Conservation (phyloP, 1,140 invertebrate species). For the Nasonia vitripennis region DNA sequence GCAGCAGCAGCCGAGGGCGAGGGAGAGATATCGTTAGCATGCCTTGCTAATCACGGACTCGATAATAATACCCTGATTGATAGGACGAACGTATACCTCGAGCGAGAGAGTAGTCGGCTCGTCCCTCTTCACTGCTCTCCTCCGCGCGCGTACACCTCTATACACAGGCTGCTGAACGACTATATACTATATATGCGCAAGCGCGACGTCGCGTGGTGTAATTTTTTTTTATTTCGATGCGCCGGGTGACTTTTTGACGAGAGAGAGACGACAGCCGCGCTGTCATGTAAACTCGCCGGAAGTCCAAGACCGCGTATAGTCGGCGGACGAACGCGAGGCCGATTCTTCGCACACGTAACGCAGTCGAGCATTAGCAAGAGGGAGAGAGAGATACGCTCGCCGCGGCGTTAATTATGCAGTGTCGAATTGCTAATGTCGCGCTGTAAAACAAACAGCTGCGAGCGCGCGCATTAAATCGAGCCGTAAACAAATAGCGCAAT, state of each 20-base stretch:
- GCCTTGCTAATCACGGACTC: conserved; percentile 75
- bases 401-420: conserved; percentile 35
- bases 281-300: conserved; percentile 68
- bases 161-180: too few species aligned
- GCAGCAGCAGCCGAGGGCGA: conserved; percentile 35
- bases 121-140: conserved; percentile 38
- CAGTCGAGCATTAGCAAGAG: neutral
- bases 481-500: conserved; percentile 16
- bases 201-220: too few species aligned
- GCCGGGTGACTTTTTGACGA: neutral
- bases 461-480: conserved; percentile 14
- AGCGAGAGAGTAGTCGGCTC: conserved; percentile 18
- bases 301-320: conserved; percentile 63
- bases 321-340: too few species aligned
- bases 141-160: neutral
- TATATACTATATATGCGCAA: too few species aligned
- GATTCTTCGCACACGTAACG: neutral
- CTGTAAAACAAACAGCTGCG: neutral
- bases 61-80: conserved; percentile 76
- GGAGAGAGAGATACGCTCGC: neutral
- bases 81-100: conserved; percentile 70
- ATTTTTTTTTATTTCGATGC: too few species aligned
- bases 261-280: conserved; percentile 56
- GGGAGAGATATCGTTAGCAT: conserved; percentile 74
- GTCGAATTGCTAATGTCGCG: conserved; percentile 35